Evolutionary conservation across 2,113 vertebrate genomes (phyloP).

Genomic region (Carollia perspicillata): DNA sequence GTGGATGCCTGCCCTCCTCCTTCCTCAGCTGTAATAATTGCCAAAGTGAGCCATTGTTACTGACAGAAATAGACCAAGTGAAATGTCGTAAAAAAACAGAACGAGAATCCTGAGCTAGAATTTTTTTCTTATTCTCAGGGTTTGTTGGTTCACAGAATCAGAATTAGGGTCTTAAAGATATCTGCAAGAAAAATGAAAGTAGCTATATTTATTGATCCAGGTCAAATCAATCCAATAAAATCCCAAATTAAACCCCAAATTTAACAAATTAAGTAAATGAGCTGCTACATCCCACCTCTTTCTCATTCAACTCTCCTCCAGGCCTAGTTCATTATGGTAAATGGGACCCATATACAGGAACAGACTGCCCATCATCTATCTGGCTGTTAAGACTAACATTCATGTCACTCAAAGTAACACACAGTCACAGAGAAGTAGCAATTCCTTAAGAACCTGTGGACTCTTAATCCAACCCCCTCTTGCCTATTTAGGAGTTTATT

Average conservation of each 20-base stretch:
- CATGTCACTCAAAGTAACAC: not conserved
- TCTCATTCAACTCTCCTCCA: not conserved
- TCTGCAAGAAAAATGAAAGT: not conserved
- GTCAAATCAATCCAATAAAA: not conserved
- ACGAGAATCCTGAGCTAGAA: not conserved
- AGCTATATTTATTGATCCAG: not conserved
- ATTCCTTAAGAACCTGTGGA: not conserved
- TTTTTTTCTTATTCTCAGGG: not conserved
- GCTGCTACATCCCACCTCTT: not conserved
- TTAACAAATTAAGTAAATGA: not conserved
- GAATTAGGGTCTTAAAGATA: not conserved
- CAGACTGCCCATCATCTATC: not conserved
- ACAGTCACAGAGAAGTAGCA: not conserved
- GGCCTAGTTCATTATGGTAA: not conserved
- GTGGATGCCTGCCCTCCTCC: not conserved
- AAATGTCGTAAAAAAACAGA: not conserved
- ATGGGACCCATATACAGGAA: not conserved
- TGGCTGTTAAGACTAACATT: not conserved
- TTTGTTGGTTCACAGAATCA: slow-evolving; percentile 27
- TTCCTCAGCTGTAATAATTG: not conserved
- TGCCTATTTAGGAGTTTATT: not conserved
- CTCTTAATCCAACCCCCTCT: not conserved
- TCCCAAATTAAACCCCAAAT: slow-evolving; percentile 18
- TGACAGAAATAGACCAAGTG: slow-evolving; percentile 1
- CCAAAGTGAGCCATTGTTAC: not conserved